phyloP scores from a whole-genome alignment of 2,113 vertebrate species.

The Myodes glareolus region DNA sequence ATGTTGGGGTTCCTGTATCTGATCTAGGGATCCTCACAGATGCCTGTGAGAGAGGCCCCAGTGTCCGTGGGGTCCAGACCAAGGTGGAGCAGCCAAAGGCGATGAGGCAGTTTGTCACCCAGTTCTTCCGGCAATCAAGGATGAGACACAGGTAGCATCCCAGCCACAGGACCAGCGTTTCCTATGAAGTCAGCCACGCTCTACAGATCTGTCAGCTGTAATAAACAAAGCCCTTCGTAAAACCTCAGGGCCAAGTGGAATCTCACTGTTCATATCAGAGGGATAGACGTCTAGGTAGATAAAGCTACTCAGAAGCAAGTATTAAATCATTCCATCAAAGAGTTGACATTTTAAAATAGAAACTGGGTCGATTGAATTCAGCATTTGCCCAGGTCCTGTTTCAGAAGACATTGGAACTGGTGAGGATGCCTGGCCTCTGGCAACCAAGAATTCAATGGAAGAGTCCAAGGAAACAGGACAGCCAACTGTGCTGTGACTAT shows the following conservation, averaged over 20 bases:
- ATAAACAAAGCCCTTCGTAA: constrained; percentile 49
- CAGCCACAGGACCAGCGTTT: not conserved
- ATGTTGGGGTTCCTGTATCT: not conserved
- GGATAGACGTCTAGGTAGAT: constrained; percentile 13
- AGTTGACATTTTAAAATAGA: constrained; percentile 63
- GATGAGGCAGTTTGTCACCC: not conserved
- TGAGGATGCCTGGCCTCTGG: constrained; percentile 12
- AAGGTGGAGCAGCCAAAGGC: not conserved
- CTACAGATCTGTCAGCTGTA: constrained; percentile 26
- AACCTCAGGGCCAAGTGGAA: constrained; percentile 9
- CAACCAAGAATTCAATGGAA: not conserved
- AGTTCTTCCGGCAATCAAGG: not conserved
- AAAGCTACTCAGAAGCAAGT: constrained; percentile 44
- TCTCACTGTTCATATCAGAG: constrained; percentile 19
- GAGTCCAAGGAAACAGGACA: not conserved
- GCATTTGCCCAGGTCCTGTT: constrained; percentile 14
- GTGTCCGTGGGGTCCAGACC: not conserved
- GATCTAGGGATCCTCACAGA: not conserved
- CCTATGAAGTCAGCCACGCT: not conserved
- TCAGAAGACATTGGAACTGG: not conserved
- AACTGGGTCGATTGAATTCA: constrained; percentile 3
- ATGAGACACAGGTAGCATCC: not conserved
- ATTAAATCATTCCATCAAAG: constrained; percentile 48
- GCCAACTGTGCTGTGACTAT: not conserved
- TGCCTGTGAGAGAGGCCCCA: not conserved